phyloP scores from a whole-genome alignment of 2,797 vertebrate genomes.

The Leptatherina wallacei region DNA sequence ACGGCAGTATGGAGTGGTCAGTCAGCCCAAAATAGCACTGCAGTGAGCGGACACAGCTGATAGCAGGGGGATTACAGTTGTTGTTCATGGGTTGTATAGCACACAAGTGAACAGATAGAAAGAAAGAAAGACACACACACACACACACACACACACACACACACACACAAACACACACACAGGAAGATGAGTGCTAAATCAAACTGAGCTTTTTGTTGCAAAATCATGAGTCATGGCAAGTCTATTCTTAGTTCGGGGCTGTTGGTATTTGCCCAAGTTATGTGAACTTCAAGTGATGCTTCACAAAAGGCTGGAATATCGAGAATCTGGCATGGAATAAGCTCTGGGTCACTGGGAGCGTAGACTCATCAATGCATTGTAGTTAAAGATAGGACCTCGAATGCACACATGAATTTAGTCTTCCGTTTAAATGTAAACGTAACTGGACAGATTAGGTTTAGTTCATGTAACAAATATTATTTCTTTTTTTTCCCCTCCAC shows the following conservation, averaged over 20 bases:
- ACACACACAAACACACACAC: slow-evolving; percentile 19
- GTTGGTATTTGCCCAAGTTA: slow-evolving; percentile 72
- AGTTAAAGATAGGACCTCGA: slow-evolving; percentile 16
- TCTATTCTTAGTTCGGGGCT: slow-evolving; percentile 77
- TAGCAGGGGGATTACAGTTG: slow-evolving; percentile 54
- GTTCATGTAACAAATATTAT: slow-evolving; percentile 5
- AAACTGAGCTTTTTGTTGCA: slow-evolving; percentile 75
- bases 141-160: slow-evolving; percentile 19
- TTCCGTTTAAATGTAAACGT: not conserved
- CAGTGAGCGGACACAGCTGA: slow-evolving; percentile 64
- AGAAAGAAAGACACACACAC: slow-evolving; percentile 3
- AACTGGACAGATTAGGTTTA: not conserved
- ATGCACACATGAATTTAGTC: not conserved
- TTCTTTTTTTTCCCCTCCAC: slow-evolving; percentile 12
- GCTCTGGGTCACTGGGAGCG: slow-evolving; percentile 47
- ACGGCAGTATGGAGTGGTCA: slow-evolving; percentile 62
- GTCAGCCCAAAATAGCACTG: slow-evolving; percentile 78
- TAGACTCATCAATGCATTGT: slow-evolving; percentile 22
- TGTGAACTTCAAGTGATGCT: slow-evolving; percentile 70
- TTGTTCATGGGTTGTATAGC: slow-evolving; percentile 34
- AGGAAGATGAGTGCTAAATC: slow-evolving; percentile 54
- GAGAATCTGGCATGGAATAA: slow-evolving; percentile 39
- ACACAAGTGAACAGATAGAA: slow-evolving; percentile 33
- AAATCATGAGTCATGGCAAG: slow-evolving; percentile 79
- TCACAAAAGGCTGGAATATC: slow-evolving; percentile 49